Evolutionary conservation across 1,140 invertebrate species (phyloP), one percentile per base, ranked within the genome.

Genomic region (Drosophila neocordata): DNA sequence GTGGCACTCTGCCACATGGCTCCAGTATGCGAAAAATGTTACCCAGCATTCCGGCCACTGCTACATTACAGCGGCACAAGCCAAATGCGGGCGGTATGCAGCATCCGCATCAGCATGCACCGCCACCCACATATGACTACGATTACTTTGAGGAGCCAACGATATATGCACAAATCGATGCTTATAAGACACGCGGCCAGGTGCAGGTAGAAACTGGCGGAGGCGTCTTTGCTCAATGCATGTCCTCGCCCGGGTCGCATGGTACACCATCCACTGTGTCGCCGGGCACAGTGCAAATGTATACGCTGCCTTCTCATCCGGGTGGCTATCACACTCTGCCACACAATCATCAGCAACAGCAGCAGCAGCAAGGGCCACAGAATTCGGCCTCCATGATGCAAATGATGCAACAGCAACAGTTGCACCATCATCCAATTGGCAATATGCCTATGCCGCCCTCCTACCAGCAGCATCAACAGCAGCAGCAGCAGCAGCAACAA

Each of bases 151-250:
- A 93, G 58, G 93, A 93, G 64, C 92, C 94, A 22, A 95, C 94
- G 63, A 94, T 95, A 74, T 95, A 95, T 80, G 95, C 95, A 20
- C 94, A 95, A 92, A 95, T 95, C 89, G 95, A 95, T 90, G 94
- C 95, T 83, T 93, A 91, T 57, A 92, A 92, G 65, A 88, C 89
- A 35, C 58, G 74, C 27, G 27, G 57, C 35, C 38, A 77, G 62
- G 74, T 82, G 72, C 76, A 83, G 74, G 83, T 87, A 75, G 82
- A 85, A 58, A 78, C 77, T 12, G 56, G 44, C n/a, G 6, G 6
- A 6, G 27, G 27, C 6, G 27, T 31, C 13, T 48, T 48, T 18
- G 41, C 41, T 20, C 41, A 48, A 20, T 48, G 41, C 41, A 48
- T 48, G 41, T 92, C 74, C 51, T 90, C 79, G 61, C 89, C 90